Conservation (phyloP, 92 coral and sea anemone species). For the Epizoanthus scotinus region DNA sequence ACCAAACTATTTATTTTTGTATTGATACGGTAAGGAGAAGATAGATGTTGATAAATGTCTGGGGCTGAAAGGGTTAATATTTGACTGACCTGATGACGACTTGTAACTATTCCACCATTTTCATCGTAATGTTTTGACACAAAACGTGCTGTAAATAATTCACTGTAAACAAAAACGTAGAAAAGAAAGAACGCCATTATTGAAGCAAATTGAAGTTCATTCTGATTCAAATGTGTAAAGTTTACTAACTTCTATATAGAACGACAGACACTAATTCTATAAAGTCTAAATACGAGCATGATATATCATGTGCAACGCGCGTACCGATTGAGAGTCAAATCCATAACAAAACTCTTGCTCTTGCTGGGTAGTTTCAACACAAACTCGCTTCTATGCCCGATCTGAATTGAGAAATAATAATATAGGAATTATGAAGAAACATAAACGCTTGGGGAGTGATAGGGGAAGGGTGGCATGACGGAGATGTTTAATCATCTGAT, state of each 20-base stretch:
- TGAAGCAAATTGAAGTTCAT: background rate
- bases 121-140: conserved; percentile 18
- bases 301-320: background rate
- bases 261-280: background rate
- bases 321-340: conserved; percentile 41
- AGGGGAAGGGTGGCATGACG: background rate
- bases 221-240: background rate
- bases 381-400: conserved; percentile 16
- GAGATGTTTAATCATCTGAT: background rate
- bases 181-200: background rate
- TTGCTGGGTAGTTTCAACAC: conserved; percentile 3
- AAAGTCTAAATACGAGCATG: background rate
- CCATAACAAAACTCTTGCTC: conserved; percentile 7
- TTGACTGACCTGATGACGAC: conserved; percentile 15
- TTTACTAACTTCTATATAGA: background rate
- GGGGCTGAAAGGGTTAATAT: no score
- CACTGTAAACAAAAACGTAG: conserved; percentile 8
- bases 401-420: conserved; percentile 5
- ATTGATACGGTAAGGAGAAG: no score
- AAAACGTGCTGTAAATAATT: conserved; percentile 16
- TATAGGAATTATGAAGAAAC: background rate
- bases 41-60: no score
- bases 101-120: background rate
- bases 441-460: background rate
- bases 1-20: no score